Evolutionary conservation across 2,113 vertebrate species (phyloP).

Genomic region (Corynorhinus townsendii): DNA sequence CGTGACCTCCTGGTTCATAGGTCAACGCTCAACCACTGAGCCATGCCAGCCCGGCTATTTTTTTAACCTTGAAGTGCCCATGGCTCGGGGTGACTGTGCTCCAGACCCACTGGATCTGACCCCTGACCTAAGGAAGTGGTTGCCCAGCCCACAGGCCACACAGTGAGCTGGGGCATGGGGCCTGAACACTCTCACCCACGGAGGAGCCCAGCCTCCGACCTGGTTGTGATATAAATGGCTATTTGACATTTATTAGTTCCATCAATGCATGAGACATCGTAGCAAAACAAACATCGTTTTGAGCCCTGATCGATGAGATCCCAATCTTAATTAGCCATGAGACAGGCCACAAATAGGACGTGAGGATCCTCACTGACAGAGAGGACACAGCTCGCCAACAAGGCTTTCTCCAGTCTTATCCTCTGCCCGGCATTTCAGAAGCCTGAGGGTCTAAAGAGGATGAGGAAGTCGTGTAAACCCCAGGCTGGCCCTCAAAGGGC

Average conservation of each 20-base stretch:
- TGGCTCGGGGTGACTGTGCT: rapidly evolving
- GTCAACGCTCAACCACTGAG: no score
- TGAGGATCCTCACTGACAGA: rapidly evolving
- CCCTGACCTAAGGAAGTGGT: neutral
- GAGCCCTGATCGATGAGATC: conserved; percentile 35
- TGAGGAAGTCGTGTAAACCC: rapidly evolving
- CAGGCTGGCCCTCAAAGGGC: neutral
- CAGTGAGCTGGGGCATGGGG: rapidly evolving
- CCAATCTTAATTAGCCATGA: conserved; percentile 40
- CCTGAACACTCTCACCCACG: rapidly evolving
- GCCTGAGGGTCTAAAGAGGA: neutral
- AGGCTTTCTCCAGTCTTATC: rapidly evolving
- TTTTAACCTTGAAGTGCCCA: neutral
- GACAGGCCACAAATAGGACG: conserved; percentile 32
- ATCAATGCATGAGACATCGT: neutral
- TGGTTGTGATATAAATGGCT: neutral
- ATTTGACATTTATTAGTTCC: neutral
- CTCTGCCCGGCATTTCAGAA: neutral
- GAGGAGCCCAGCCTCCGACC: neutral
- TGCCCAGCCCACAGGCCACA: rapidly evolving
- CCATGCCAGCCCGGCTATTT: no score
- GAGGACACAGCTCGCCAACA: neutral
- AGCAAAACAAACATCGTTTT: conserved; percentile 14
- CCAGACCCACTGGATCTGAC: rapidly evolving
- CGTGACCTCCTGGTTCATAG: no score